Evolutionary conservation across 1,140 invertebrate species (phyloP).

Genomic region (Danaus melanippus): DNA sequence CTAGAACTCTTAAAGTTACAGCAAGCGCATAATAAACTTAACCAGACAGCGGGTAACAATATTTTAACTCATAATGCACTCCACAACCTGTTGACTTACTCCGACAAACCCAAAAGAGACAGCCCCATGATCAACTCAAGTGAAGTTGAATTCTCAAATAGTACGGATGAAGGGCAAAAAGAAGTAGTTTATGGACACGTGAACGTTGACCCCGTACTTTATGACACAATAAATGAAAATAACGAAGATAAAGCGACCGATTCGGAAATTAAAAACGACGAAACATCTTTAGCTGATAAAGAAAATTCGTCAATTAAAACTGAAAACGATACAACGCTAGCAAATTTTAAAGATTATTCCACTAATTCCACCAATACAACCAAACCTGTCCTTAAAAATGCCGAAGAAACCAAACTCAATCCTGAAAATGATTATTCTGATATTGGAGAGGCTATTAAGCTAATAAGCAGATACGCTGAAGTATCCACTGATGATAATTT

Average conservation of each 20-base stretch:
- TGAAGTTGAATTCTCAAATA: conserved; percentile 31
- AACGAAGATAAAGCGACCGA: conserved; percentile 26
- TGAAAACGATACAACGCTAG: conserved; percentile 13
- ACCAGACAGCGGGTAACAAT: conserved; percentile 32
- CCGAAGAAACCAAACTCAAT: conserved; percentile 48
- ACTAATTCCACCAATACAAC: conserved; percentile 19
- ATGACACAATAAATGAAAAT: conserved; percentile 38
- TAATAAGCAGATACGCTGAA: conserved; percentile 64
- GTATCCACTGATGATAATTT: conserved; percentile 65
- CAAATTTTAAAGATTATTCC: conserved; percentile 14
- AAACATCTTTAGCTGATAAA: conserved; percentile 9
- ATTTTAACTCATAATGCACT: conserved; percentile 48
- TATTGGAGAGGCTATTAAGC: conserved; percentile 65
- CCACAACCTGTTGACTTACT: conserved; percentile 39
- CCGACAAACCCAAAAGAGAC: conserved; percentile 62
- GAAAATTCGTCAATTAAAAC: conserved; percentile 5
- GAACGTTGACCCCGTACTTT: conserved; percentile 54
- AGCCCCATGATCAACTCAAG: conserved; percentile 42
- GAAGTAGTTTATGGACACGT: conserved; percentile 61
- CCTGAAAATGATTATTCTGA: conserved; percentile 66
- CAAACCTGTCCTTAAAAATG: conserved; percentile 26
- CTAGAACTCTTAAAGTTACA: conserved; percentile 59
- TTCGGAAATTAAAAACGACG: conserved; percentile 20
- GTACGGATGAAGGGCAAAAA: conserved; percentile 54
- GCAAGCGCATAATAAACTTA: conserved; percentile 33